Evolutionary conservation across 2,888 invertebrate genomes (phyloP), one percentile per base, ranked within the genome.

Genomic region (Scrobipalpa costella): DNA sequence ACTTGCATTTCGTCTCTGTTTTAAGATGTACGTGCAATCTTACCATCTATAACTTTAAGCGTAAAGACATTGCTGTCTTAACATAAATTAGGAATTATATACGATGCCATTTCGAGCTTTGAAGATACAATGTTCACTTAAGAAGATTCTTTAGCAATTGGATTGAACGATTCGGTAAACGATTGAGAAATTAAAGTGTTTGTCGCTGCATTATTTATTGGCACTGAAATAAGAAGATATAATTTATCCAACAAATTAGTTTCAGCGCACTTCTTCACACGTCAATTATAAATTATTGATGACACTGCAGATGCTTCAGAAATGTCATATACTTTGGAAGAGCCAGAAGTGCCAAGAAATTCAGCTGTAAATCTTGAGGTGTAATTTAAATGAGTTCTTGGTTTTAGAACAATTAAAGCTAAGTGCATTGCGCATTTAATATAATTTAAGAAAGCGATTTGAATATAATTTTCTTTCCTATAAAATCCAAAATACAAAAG

Each of bases 41-140:
- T 71, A 72, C 71, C 71, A 75, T 73, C 74, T 78, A 49, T 77
- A 78, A 80, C 74, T 78, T 78, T 76, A 69, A 70, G 67, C 71
- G 73, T 73, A 73, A 57, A 67, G 76, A 80, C 80, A 77, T 66
- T 70, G 69, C 75, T 78, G 79, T 78, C 77, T 70, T 73, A 71
- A 66, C 69, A 80, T 87, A 85, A 84, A 84, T 86, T 83, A 79
- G 77, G 77, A 76, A 81, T 84, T 84, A 83, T 79, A 78, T 77
- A 79, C 73, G 76, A 73, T 75, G 74, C 75, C 78, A 79, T 79
- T 75, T 74, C 70, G 69, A 59, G 69, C 72, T 85, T 83, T 80
- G 71, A 79, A 81, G 76, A 77, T 77, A 74, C 80, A 78, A 79
- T 74, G 76, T 75, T 80, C 76, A 73, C 73, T 71, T 74, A 72